A percentile compares a stretch with the other conserved stretches of the same genome.
These are phyloP conservation scores for Saccostrea echinata DNA, from an alignment of 1,140 invertebrate genomes.

Conservation along the genomic window DNA sequence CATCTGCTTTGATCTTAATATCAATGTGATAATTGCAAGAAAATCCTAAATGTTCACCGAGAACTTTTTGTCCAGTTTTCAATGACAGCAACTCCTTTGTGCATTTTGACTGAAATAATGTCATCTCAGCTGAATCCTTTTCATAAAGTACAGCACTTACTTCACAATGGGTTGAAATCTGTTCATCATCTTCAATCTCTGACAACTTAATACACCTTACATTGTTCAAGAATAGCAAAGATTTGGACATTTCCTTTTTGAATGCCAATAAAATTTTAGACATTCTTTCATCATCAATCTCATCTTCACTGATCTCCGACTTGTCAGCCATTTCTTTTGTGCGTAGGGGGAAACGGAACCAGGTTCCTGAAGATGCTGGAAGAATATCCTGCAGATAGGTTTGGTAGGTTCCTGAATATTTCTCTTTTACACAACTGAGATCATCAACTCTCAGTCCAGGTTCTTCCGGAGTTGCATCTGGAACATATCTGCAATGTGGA, in stretches of 20 bases:
- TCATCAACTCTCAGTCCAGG: slow-evolving; percentile 68
- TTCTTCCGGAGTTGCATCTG: slow-evolving; percentile 44
- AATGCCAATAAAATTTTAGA: slow-evolving; percentile 64
- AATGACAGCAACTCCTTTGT: background rate
- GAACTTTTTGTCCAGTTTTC: background rate
- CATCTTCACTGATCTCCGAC: slow-evolving; percentile 60
- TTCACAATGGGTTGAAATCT: slow-evolving; percentile 12
- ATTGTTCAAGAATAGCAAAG: slow-evolving; percentile 71
- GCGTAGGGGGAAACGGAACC: slow-evolving; percentile 72
- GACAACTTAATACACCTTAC: slow-evolving; percentile 66
- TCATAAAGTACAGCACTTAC: background rate
- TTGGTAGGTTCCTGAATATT: slow-evolving; percentile 64
- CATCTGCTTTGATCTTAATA: background rate
- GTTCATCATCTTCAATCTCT: slow-evolving; percentile 46
- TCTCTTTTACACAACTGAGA: slow-evolving; percentile 52
- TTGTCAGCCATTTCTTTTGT: slow-evolving; percentile 60
- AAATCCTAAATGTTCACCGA: background rate
- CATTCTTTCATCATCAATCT: slow-evolving; percentile 51
- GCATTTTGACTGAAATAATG: slow-evolving; percentile 51
- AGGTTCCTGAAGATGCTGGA: slow-evolving; percentile 57
- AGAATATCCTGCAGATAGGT: slow-evolving; percentile 59
- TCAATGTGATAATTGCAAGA: background rate
- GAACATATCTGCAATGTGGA: slow-evolving; percentile 73
- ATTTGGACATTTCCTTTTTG: slow-evolving; percentile 64
- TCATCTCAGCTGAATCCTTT: background rate